These are phyloP conservation scores for Theodoxus fluviatilis DNA, from an alignment of 2,888 invertebrate genomes.

Conservation along the genomic window DNA sequence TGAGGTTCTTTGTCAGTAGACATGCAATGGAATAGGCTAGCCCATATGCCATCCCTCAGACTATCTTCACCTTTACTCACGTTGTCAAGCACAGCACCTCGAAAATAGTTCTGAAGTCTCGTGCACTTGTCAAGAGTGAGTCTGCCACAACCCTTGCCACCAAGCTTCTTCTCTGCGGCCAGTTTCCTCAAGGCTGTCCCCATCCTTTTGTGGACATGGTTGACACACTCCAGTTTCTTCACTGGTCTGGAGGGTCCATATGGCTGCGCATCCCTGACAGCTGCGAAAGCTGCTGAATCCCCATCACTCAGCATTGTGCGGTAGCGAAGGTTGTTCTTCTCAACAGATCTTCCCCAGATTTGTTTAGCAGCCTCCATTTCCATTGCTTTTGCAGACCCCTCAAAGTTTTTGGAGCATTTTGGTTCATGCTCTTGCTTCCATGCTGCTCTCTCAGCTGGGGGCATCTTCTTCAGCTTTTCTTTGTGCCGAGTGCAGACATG, in stretches of 20 bases:
- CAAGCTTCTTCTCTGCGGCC: not conserved
- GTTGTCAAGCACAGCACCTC: not conserved
- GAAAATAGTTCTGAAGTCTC: not conserved
- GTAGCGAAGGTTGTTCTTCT: not conserved
- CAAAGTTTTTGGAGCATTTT: not conserved
- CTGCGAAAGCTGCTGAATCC: not conserved
- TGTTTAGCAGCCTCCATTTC: not conserved
- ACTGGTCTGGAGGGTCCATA: not conserved
- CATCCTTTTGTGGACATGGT: conserved; percentile 16
- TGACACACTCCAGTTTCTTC: conserved; percentile 14
- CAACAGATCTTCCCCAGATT: not conserved
- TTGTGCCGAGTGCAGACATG: not conserved
- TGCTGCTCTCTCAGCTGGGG: not conserved
- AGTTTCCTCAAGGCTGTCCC: conserved; percentile 5
- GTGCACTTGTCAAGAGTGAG: not conserved
- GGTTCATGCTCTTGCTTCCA: not conserved
- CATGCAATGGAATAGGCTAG: not conserved
- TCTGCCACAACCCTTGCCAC: not conserved
- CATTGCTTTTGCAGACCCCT: not conserved
- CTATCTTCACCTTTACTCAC: not conserved
- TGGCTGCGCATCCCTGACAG: not conserved
- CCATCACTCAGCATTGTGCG: not conserved
- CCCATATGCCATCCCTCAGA: not conserved
- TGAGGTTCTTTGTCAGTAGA: not conserved
- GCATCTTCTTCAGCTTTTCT: not conserved